phyloP scores from a whole-genome alignment of 2,113 vertebrate genomes.

The Bubalus kerabau region DNA sequence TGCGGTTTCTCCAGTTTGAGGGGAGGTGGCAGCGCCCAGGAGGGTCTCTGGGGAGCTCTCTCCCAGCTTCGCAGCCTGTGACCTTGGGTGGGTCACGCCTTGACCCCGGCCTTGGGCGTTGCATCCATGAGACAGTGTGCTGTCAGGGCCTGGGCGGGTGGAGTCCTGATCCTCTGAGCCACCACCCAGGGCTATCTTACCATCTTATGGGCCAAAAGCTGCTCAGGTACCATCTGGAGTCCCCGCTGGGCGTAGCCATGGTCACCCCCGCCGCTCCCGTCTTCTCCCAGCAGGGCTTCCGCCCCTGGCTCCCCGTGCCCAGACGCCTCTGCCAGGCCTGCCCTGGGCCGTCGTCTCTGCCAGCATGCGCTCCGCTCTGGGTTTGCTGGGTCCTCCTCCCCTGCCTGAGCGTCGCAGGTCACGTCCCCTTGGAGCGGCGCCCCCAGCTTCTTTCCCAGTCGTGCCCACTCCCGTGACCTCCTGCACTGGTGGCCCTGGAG shows the following conservation, averaged over 20 bases:
- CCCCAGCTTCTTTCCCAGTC: not conserved
- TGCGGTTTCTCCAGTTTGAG: not conserved
- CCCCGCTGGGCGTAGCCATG: not conserved
- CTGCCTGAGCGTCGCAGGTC: not conserved
- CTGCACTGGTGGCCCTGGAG: too few relatives aligned
- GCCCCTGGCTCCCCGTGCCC: rapidly evolving
- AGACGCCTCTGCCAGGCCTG: not conserved
- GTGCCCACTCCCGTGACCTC: not conserved
- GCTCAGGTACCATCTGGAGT: too few relatives aligned
- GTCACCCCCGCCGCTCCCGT: not conserved
- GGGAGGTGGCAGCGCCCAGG: rapidly evolving
- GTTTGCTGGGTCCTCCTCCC: not conserved
- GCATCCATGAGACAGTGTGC: not conserved
- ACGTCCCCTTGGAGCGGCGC: not conserved
- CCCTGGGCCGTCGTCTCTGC: not conserved
- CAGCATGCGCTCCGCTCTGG: not conserved
- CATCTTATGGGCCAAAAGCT: rapidly evolving
- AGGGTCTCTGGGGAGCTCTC: not conserved
- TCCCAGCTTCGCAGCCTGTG: not conserved
- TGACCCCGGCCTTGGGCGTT: not conserved
- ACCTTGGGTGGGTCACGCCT: not conserved
- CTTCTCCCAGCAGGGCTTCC: not conserved
- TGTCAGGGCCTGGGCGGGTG: not conserved
- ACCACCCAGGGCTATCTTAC: rapidly evolving
- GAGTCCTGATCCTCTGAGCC: rapidly evolving